Conservation (phyloP, 2,888 invertebrate species). For the Melipona beecheii region DNA sequence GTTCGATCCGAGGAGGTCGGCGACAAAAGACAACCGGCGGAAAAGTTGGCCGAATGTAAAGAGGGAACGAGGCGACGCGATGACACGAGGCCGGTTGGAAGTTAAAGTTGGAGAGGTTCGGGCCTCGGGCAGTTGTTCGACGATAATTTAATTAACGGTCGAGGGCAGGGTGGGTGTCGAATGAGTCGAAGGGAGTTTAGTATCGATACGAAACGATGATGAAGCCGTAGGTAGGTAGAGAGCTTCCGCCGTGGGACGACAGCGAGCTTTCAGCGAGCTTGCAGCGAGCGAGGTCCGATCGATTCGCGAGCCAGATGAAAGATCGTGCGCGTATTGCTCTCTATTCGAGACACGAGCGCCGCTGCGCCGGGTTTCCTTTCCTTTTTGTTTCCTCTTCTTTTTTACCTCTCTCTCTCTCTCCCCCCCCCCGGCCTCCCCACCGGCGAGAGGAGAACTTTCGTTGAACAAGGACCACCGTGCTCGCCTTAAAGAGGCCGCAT, state of each 20-base stretch:
- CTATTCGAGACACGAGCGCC: background rate
- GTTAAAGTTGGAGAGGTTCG: constrained; percentile 45
- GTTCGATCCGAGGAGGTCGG: constrained; percentile 13
- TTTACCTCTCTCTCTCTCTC: too few species aligned
- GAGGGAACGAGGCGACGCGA: constrained; percentile 17
- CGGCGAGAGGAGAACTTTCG: constrained; percentile 16
- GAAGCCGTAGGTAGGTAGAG: constrained; percentile 60
- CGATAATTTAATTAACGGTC: constrained; percentile 71
- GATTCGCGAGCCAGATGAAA: background rate
- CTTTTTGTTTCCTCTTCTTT: constrained; percentile 4
- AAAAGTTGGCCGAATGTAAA: constrained; percentile 49
- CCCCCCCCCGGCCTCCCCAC: too few species aligned
- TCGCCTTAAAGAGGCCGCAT: constrained; percentile 52
- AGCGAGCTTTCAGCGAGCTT: constrained; percentile 32
- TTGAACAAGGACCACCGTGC: constrained; percentile 70
- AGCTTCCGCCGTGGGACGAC: constrained; percentile 35
- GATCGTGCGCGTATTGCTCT: background rate
- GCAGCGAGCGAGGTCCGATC: background rate
- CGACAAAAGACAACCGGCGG: constrained; percentile 36
- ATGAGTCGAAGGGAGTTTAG: constrained; percentile 27
- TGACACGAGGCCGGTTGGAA: constrained; percentile 48
- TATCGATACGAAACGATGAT: constrained; percentile 60
- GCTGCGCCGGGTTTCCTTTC: background rate
- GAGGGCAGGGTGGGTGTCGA: constrained; percentile 7
- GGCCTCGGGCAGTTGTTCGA: constrained; percentile 48